Evolutionary conservation across 2,797 vertebrate genomes (phyloP).

Genomic region (Podarcis siculus): DNA sequence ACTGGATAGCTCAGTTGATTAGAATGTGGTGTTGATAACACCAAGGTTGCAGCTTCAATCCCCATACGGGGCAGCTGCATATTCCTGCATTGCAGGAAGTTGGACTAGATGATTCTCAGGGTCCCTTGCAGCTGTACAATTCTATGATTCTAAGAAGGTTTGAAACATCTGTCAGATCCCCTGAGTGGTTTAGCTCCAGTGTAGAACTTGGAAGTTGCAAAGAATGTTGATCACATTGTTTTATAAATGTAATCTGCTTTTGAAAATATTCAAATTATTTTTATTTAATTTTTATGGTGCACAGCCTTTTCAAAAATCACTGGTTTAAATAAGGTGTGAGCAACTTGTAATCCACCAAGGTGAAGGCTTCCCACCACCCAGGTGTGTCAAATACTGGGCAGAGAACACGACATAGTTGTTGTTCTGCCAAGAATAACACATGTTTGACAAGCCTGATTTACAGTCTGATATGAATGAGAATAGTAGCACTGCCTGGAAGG

Average conservation of each 20-base stretch:
- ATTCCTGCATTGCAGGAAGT: no score
- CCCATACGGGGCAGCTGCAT: no score
- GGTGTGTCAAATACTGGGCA: not conserved
- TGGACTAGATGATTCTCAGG: no score
- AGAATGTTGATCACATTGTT: not conserved
- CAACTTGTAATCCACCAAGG: not conserved
- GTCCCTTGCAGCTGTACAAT: no score
- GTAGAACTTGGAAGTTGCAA: not conserved
- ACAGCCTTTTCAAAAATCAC: not conserved
- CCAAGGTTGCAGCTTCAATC: no score
- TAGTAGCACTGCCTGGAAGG: not conserved
- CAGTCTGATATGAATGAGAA: not conserved
- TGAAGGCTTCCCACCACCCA: not conserved
- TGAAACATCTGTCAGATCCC: not conserved
- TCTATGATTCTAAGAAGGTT: no score
- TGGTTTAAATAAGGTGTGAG: fast-evolving
- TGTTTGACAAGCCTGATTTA: not conserved
- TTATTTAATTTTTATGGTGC: not conserved
- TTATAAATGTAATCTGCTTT: not conserved
- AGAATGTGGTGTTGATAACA: no score
- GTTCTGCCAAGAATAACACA: no score
- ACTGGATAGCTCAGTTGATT: no score
- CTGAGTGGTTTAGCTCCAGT: not conserved
- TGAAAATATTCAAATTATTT: not conserved
- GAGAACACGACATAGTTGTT: not conserved